Evolutionary conservation across 1,140 invertebrate species (phyloP).

Genomic region (Atopsyche davidsoni): DNA sequence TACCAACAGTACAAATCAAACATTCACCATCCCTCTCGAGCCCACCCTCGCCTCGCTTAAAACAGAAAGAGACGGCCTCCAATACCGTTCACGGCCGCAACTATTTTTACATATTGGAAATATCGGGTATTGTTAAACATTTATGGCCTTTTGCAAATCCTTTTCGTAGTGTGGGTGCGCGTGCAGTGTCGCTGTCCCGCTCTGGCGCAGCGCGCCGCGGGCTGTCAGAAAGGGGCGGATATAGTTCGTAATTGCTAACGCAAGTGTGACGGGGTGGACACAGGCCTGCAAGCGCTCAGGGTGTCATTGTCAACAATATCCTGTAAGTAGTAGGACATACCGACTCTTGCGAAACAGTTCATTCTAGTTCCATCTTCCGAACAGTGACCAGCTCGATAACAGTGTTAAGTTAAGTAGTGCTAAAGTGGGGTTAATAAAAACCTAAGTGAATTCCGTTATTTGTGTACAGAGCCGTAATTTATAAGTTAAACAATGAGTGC

Average conservation of each 20-base stretch:
- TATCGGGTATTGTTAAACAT: conserved; percentile 31
- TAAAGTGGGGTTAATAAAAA: conserved; percentile 3
- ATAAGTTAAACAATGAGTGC: conserved; percentile 14
- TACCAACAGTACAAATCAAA: conserved; percentile 11
- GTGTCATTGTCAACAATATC: conserved; percentile 29
- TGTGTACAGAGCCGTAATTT: not conserved
- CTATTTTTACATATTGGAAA: conserved; percentile 28
- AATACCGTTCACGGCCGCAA: conserved; percentile 20
- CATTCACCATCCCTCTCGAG: conserved; percentile 17
- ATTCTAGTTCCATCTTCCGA: conserved; percentile 14
- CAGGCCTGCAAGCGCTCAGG: conserved; percentile 21
- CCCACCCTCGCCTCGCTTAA: not conserved
- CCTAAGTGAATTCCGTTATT: not conserved
- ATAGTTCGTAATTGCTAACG: conserved; percentile 4
- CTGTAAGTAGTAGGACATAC: conserved; percentile 15
- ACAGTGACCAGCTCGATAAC: conserved; percentile 11
- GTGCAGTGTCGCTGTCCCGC: not conserved
- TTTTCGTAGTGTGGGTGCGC: conserved; percentile 16
- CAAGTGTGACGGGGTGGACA: conserved; percentile 25
- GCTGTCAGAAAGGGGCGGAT: not conserved
- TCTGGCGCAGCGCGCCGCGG: not conserved
- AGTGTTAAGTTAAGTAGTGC: conserved; percentile 10
- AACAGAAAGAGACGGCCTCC: conserved; percentile 12
- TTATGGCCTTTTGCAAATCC: conserved; percentile 30
- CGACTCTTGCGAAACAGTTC: conserved; percentile 22